These are phyloP conservation scores for Diarsia brunnea DNA, from an alignment of 2,888 invertebrate genomes.

Conservation along the genomic window DNA sequence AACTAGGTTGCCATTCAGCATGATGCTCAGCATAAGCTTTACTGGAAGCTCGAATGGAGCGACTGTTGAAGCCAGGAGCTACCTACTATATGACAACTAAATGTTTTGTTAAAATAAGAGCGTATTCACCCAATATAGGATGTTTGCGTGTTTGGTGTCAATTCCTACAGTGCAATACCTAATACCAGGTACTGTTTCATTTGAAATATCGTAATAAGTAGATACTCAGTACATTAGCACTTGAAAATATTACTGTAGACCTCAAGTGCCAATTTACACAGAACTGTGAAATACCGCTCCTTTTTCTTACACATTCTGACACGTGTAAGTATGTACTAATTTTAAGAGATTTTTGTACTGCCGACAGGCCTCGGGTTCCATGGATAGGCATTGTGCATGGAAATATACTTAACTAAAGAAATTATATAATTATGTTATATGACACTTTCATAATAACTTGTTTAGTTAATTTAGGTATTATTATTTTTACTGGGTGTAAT, in stretches of 20 bases:
- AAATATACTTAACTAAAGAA: too few relatives aligned
- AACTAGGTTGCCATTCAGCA: too few relatives aligned
- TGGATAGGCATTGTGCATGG: too few relatives aligned
- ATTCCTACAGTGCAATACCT: not conserved
- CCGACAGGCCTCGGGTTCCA: not conserved
- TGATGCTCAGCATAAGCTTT: too few relatives aligned
- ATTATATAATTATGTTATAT: too few relatives aligned
- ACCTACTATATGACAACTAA: too few relatives aligned
- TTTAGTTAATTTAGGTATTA: too few relatives aligned
- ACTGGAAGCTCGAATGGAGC: too few relatives aligned
- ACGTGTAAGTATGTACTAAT: not conserved
- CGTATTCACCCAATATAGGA: not conserved
- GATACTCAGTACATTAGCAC: not conserved
- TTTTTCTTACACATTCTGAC: not conserved
- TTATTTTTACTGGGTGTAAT: too few relatives aligned
- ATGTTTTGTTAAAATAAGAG: not conserved
- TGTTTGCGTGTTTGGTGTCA: not conserved
- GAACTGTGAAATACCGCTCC: not conserved
- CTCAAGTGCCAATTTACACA: conserved; percentile 15
- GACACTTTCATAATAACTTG: too few relatives aligned
- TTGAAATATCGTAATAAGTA: not conserved
- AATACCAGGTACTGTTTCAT: not conserved
- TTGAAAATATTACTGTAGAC: conserved; percentile 8
- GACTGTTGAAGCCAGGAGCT: too few relatives aligned
- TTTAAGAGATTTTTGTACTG: not conserved